phyloP scores from a whole-genome alignment of 2,888 invertebrate species.

The Amiota minor region DNA sequence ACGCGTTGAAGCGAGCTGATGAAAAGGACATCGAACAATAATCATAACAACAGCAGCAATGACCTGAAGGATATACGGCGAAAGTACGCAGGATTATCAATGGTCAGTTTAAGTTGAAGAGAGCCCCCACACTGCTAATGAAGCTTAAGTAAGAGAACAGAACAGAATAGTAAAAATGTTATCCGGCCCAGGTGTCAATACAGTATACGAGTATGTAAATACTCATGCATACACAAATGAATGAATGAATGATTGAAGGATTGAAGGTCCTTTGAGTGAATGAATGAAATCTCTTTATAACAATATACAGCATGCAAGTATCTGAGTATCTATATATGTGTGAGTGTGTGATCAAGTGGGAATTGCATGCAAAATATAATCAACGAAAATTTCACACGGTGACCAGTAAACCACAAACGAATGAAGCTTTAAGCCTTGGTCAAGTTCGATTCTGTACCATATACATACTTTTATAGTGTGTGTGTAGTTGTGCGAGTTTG shows the following conservation, averaged over 20 bases:
- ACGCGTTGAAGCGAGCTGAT: background rate
- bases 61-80: no score
- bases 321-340: constrained; percentile 38
- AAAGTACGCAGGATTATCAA: constrained; percentile 1
- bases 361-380: constrained; percentile 54
- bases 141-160: constrained; percentile 36
- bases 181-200: constrained; percentile 25
- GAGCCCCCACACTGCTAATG: constrained; percentile 53
- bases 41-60: no score
- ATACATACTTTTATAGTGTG: background rate
- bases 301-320: no score
- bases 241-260: no score
- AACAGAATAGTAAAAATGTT: no score
- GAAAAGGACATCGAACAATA: constrained; percentile 20
- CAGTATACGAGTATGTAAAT: constrained; percentile 26
- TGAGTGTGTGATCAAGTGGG: constrained; percentile 3
- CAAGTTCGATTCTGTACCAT: no score
- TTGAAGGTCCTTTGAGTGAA: constrained; percentile 6
- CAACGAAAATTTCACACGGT: constrained; percentile 42
- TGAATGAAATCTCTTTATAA: constrained; percentile 18
- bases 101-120: constrained; percentile 1
- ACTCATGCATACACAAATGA: background rate
- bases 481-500: constrained; percentile 44
- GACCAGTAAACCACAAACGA: constrained; percentile 39
- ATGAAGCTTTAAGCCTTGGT: background rate